phyloP scores from a whole-genome alignment of 2,888 invertebrate species.

The Thymelicus sylvestris region DNA sequence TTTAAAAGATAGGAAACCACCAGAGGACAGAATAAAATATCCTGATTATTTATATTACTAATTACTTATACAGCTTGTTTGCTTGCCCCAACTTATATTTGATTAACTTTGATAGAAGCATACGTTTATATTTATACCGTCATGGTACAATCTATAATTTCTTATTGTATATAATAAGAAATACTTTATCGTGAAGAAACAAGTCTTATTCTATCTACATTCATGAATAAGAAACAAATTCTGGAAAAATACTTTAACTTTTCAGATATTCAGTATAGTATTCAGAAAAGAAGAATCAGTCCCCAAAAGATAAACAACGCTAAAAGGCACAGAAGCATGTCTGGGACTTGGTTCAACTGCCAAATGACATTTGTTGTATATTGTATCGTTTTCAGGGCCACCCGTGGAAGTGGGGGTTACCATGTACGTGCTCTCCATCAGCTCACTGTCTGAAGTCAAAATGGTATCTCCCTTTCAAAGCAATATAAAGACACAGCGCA shows the following conservation, averaged over 20 bases:
- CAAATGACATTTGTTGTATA: conserved; percentile 56
- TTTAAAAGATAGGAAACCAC: too few relatives aligned
- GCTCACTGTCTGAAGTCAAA: conserved; percentile 94
- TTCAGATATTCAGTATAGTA: background rate
- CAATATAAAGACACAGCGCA: conserved; percentile 79
- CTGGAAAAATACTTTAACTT: too few relatives aligned
- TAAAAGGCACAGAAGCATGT: background rate
- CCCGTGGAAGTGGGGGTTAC: conserved; percentile 94
- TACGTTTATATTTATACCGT: too few relatives aligned
- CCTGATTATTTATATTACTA: too few relatives aligned
- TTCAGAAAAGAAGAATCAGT: background rate
- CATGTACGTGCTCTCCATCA: conserved; percentile 94
- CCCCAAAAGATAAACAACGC: background rate
- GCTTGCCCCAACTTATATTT: too few relatives aligned
- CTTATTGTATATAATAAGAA: too few relatives aligned
- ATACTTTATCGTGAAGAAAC: too few relatives aligned
- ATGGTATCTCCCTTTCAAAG: conserved; percentile 83
- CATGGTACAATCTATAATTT: too few relatives aligned
- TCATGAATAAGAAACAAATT: background rate
- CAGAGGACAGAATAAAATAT: too few relatives aligned
- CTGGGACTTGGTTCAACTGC: conserved; percentile 22
- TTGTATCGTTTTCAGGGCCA: conserved; percentile 88
- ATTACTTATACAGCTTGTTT: too few relatives aligned
- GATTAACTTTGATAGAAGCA: too few relatives aligned
- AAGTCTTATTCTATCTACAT: too few relatives aligned